These are phyloP conservation scores for Calvadosia cruxmelitensis DNA, from an alignment of 30 jellyfish, hydroid and myxozoan genomes.

Conservation along the genomic window DNA sequence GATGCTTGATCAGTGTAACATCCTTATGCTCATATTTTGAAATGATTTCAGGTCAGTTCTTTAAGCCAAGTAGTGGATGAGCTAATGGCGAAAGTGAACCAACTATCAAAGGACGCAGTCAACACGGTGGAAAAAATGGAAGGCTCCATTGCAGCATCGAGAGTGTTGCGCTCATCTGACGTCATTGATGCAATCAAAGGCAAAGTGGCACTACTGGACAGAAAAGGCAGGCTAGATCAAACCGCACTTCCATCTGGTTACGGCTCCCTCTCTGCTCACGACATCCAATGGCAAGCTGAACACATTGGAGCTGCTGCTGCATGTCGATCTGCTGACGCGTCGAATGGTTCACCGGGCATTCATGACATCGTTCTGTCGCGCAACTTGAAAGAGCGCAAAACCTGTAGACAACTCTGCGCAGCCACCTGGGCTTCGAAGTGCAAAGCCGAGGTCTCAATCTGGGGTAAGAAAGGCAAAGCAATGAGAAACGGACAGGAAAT, in stretches of 20 bases:
- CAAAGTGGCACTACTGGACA: slow-evolving; percentile 39
- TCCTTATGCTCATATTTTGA: too few species aligned
- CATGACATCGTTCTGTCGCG: slow-evolving; percentile 54
- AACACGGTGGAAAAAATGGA: too few species aligned
- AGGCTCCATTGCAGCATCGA: background rate
- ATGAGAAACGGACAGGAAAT: slow-evolving; percentile 57
- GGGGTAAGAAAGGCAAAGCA: slow-evolving; percentile 70
- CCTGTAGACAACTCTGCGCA: slow-evolving; percentile 47
- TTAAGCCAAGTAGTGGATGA: too few species aligned
- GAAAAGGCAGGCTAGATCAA: slow-evolving; percentile 45
- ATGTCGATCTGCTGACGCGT: slow-evolving; percentile 27
- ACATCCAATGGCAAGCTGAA: slow-evolving; percentile 64
- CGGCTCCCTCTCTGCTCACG: slow-evolving; percentile 40
- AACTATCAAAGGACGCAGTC: too few species aligned
- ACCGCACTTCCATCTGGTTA: slow-evolving; percentile 51
- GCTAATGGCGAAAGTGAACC: too few species aligned
- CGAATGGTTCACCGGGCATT: slow-evolving; percentile 48
- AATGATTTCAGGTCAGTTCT: too few species aligned
- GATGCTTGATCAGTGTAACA: too few species aligned
- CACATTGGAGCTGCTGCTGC: slow-evolving; percentile 75
- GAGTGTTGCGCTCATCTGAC: background rate
- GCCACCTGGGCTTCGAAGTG: slow-evolving; percentile 54
- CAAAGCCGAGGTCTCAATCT: slow-evolving; percentile 58
- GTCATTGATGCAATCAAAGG: slow-evolving; percentile 26
- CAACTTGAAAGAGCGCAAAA: slow-evolving; percentile 32